Evolutionary conservation across 2,113 vertebrate genomes (phyloP), one percentile per base, ranked within the genome.

Genomic region (Upupa epops): DNA sequence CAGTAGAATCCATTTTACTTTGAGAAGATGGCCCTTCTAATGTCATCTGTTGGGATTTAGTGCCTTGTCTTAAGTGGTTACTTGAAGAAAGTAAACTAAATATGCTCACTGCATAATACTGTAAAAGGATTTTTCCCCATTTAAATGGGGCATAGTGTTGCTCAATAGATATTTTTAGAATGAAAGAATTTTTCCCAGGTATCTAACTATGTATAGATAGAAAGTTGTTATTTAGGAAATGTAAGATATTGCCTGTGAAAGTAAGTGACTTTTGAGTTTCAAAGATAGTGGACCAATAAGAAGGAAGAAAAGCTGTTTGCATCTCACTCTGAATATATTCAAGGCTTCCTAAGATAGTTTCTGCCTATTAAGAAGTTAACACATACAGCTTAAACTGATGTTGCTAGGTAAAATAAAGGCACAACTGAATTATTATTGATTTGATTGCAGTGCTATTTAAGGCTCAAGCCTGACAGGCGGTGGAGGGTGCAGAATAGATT

Each of bases 71-170:
- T 75, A 92, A 93, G 74, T 92, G 68, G 86, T 86, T 89, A 84
- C 90, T 90, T 78, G 45, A 48, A 68, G 59, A 82, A 90, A 92
- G 80, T 92, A 32, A 4, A 85, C 86, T 94, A 85, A 86, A 87
- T 63, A 64, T 93, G 86, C 81, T 90, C 37, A 59, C 76, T 63
- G 40, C 61, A 54, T 92, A 94, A 91, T 76, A 26, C 77, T 66
- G 48, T 90, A 74, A 82, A 95, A 92, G 86, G 86, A 92, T 94
- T 95, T 93, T 82, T 92, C 66, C 66, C 48, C 18, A 28, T 70
- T 89, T 91, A 89, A 94, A 83, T 52, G 68, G 63, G 68, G 7
- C 58, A 20, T 65, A 86, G 84, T 56, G 88, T 73, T 91, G 52
- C 75, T 34, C 46, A 69, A 52, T 48, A 72, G 92, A 5, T 94